Base-by-base conservation (phyloP, 1,140 invertebrate species). In the Bombus sibiricus region DNA sequence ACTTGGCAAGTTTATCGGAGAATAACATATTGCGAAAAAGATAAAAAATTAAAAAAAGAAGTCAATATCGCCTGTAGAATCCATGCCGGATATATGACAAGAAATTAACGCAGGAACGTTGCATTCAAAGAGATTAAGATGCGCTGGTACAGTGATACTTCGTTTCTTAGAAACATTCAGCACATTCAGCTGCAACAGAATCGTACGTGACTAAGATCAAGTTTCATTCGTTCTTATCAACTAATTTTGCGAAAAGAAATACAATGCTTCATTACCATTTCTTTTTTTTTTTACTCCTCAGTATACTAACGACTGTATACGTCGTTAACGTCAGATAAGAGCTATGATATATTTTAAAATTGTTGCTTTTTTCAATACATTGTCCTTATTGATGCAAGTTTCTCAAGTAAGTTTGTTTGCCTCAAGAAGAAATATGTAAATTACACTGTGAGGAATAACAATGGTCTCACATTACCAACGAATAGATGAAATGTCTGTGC, bases 141-240 rank as follows among this genome's bases (percentile, higher is more conserved):
- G 68, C 73, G 83, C 68, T 57, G 72, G 76, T 37, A 74, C 64
- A 76, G 73, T 88, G 89, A 88, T 85, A 90, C 47, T 32, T 75
- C 71, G 71, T 91, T 85, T 91, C 90, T 85, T 64, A 87, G 91
- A 92, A 92, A n/a, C 77, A 79, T 79, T 68, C 78, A 76, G 80
- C 79, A 43, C 81, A 43, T 74, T 78, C 71, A 84, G 83, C 69
- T 86, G 57, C 37, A 37, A 53, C 47, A 69, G 34, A 57, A 85
- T 53, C 59, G 72, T 92, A 90, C 88, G 88, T 90, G 90, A 89
- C 79, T 87, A 62, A 66, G 72, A 86, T 86, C 75, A 81, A 74
- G 86, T 91, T 91, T 73, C 88, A 72, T 22, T 81, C 57, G 73
- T 72, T 81, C 77, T 87, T 91, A 90, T 86, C 83, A 83, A 86